Evolutionary conservation across 2,797 vertebrate genomes (phyloP).

Genomic region (Poeciliopsis paucimaculata): DNA sequence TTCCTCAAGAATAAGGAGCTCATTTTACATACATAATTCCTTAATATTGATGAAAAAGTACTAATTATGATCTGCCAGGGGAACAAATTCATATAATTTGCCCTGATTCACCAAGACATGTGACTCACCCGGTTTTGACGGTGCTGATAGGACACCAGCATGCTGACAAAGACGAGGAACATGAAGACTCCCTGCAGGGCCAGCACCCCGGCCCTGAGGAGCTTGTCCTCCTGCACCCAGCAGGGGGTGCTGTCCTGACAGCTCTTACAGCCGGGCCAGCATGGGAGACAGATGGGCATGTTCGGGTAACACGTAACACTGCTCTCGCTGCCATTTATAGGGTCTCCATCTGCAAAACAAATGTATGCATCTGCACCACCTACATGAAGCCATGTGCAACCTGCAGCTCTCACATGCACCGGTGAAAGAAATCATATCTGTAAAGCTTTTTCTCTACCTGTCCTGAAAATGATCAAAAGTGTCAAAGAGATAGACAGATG

Average conservation of each 20-base stretch:
- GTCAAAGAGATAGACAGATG: background rate
- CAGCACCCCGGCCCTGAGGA: conserved; percentile 81
- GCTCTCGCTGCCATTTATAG: conserved; percentile 48
- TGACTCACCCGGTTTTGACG: conserved; percentile 85
- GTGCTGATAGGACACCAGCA: conserved; percentile 88
- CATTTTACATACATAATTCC: too few relatives aligned
- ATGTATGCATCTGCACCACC: conserved; percentile 25
- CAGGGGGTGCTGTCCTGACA: conserved; percentile 88
- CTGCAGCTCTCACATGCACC: background rate
- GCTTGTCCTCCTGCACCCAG: conserved; percentile 84
- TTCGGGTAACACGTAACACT: conserved; percentile 63
- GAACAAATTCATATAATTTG: background rate
- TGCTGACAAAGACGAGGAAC: conserved; percentile 90
- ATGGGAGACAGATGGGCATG: conserved; percentile 84
- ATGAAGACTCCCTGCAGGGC: conserved; percentile 89
- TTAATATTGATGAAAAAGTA: too few relatives aligned
- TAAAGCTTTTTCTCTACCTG: background rate
- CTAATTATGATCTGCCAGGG: too few relatives aligned
- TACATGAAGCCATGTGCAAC: conserved; percentile 16
- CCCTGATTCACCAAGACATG: conserved; percentile 7
- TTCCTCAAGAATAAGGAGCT: too few relatives aligned
- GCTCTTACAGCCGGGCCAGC: conserved; percentile 85
- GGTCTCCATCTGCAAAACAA: conserved; percentile 52
- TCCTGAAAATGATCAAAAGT: background rate
- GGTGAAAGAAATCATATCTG: background rate